Evolutionary conservation across 2,113 vertebrate species (phyloP).

Genomic region (Eubucco bourcierii): DNA sequence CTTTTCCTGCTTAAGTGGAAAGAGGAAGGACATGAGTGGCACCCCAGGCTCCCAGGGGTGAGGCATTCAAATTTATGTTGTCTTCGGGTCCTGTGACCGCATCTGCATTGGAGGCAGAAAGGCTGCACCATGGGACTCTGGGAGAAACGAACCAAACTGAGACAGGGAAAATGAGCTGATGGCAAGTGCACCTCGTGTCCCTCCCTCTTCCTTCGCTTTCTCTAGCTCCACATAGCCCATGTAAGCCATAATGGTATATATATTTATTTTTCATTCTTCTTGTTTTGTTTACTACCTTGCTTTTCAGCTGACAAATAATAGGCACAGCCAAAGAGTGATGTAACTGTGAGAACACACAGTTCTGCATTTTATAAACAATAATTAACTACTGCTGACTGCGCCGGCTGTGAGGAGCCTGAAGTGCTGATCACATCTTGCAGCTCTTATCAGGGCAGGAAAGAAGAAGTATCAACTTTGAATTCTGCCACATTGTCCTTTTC

Average conservation of each 20-base stretch:
- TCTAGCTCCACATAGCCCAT: neutral
- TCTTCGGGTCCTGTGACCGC: neutral
- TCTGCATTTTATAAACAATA: slow-evolving; percentile 43
- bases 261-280: neutral
- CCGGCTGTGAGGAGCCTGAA: neutral
- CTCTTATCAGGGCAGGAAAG: neutral
- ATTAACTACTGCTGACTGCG: slow-evolving; percentile 27
- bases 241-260: neutral
- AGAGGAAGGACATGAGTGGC: neutral
- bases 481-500: neutral
- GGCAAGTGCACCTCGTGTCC: neutral
- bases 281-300: neutral
- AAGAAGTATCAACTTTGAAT: neutral
- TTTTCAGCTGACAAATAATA: slow-evolving; percentile 12
- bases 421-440: neutral
- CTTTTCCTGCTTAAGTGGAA: neutral
- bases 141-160: neutral
- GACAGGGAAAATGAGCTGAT: neutral
- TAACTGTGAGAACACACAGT: slow-evolving; percentile 11
- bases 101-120: neutral
- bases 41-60: neutral
- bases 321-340: slow-evolving; percentile 13
- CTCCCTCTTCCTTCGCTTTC: neutral
- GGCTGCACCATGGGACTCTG: neutral
- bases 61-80: neutral